A percentile compares a stretch with the other conserved stretches of the same genome.
Conservation (phyloP, 2,888 invertebrate genomes). For the Stenodera caucasica region DNA sequence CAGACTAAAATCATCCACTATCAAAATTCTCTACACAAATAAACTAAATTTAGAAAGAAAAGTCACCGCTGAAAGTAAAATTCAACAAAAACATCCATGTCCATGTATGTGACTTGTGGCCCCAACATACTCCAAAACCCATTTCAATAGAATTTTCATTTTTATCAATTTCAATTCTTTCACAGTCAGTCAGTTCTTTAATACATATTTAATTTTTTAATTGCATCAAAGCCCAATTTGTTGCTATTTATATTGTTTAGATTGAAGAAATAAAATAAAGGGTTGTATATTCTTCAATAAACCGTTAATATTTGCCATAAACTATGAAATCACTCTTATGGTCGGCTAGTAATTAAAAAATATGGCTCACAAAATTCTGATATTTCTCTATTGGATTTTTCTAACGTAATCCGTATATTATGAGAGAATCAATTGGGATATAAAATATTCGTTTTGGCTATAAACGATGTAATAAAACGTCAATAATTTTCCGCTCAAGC, state of each 20-base stretch:
- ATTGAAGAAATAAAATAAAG: too few relatives aligned
- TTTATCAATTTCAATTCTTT: too few relatives aligned
- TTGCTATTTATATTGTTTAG: too few relatives aligned
- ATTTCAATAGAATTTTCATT: too few relatives aligned
- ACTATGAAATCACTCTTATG: too few relatives aligned
- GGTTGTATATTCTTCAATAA: too few relatives aligned
- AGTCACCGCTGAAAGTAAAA: conserved; percentile 38
- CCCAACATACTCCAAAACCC: too few relatives aligned
- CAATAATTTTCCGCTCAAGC: conserved; percentile 36
- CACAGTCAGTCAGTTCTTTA: too few relatives aligned
- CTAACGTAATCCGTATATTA: background rate
- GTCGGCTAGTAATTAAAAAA: background rate
- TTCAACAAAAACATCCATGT: conserved; percentile 27
- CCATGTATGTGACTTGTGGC: conserved; percentile 19
- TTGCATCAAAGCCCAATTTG: too few relatives aligned
- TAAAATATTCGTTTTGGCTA: conserved; percentile 28
- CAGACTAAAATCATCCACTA: conserved; percentile 36
- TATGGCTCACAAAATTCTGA: background rate
- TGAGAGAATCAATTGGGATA: conserved; percentile 25
- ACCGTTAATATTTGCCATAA: too few relatives aligned
- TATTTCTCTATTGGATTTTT: conserved; percentile 2
- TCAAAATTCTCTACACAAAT: conserved; percentile 34
- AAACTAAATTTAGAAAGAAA: conserved; percentile 24
- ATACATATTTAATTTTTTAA: too few relatives aligned
- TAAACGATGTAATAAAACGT: conserved; percentile 37